Percentiles rank a stretch among this genome's conserved stretches.
These are phyloP conservation scores for Neostethus bicornis DNA, from an alignment of 2,797 vertebrate genomes.

Conservation along the genomic window DNA sequence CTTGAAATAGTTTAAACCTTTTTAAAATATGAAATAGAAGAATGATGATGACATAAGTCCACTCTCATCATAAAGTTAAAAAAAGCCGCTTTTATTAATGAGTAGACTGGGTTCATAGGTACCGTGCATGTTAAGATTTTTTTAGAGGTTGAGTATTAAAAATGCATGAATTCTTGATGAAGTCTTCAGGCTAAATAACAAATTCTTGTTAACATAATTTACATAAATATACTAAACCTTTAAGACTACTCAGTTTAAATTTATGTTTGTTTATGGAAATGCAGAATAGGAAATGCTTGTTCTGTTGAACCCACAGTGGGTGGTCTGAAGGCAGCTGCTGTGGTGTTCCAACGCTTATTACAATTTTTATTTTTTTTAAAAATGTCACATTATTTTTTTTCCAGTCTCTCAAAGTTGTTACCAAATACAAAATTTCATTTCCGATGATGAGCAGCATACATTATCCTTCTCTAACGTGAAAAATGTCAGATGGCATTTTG, in stretches of 20 bases:
- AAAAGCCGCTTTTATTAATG: too few relatives aligned
- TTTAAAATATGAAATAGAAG: too few relatives aligned
- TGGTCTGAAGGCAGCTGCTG: slow-evolving; percentile 34
- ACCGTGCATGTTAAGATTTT: too few relatives aligned
- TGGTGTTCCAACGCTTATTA: too few relatives aligned
- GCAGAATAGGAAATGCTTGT: slow-evolving; percentile 11
- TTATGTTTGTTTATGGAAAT: neutral
- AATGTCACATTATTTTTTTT: slow-evolving; percentile 30
- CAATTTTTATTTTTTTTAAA: too few relatives aligned
- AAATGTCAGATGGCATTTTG: slow-evolving; percentile 33
- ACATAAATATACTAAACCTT: neutral
- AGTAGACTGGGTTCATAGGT: too few relatives aligned
- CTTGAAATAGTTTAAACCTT: too few relatives aligned
- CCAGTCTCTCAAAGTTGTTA: slow-evolving; percentile 18
- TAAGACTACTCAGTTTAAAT: neutral
- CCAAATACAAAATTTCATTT: slow-evolving; percentile 25
- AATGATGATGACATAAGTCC: too few relatives aligned
- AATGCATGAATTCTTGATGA: too few relatives aligned
- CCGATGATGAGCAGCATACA: slow-evolving; percentile 9
- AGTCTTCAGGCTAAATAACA: neutral
- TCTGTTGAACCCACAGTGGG: slow-evolving; percentile 32
- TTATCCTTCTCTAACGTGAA: slow-evolving; percentile 30
- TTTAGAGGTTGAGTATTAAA: too few relatives aligned
- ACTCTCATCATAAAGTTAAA: too few relatives aligned
- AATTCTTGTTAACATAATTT: slow-evolving; percentile 7